Conservation (phyloP, 2,113 vertebrate genomes). For the Cardinalis cardinalis region DNA sequence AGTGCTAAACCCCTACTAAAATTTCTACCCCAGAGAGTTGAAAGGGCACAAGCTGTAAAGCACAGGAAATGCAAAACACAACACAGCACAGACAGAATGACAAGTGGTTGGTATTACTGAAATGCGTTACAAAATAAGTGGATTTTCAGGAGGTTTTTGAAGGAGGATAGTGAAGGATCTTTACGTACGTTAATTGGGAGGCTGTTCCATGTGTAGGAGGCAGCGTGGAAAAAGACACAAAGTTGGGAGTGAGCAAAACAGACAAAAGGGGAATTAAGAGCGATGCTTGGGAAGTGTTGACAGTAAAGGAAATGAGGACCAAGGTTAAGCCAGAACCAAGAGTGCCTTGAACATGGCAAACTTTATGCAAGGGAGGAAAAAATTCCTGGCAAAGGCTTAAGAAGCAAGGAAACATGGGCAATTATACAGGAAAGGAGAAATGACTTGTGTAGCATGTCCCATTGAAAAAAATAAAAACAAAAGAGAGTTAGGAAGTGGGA, state of each 20-base stretch:
- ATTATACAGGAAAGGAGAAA: conserved; percentile 31
- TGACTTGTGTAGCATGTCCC: conserved; percentile 20
- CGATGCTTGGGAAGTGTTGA: conserved; percentile 50
- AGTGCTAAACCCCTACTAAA: not conserved
- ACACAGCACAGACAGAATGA: conserved; percentile 59
- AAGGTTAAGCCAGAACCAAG: conserved; percentile 53
- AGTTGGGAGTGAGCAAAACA: conserved; percentile 71
- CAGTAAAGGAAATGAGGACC: conserved; percentile 23
- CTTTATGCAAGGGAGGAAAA: not conserved
- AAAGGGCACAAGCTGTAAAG: conserved; percentile 41
- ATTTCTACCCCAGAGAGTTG: conserved; percentile 1
- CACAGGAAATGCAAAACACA: conserved; percentile 52
- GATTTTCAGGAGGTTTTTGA: conserved; percentile 53
- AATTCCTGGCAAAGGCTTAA: conserved; percentile 39
- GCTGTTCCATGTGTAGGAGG: conserved; percentile 69
- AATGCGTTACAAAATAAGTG: conserved; percentile 51
- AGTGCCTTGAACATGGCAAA: conserved; percentile 19
- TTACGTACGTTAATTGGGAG: conserved; percentile 71
- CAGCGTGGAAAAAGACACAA: conserved; percentile 73
- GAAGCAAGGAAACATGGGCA: conserved; percentile 17
- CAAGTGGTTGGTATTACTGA: conserved; percentile 43
- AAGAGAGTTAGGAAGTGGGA: not conserved
- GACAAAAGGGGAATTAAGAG: conserved; percentile 62
- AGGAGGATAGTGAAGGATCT: conserved; percentile 65
- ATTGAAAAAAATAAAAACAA: not conserved